Base-by-base conservation (phyloP, 2,797 vertebrate species). In the Oophaga sylvatica region DNA sequence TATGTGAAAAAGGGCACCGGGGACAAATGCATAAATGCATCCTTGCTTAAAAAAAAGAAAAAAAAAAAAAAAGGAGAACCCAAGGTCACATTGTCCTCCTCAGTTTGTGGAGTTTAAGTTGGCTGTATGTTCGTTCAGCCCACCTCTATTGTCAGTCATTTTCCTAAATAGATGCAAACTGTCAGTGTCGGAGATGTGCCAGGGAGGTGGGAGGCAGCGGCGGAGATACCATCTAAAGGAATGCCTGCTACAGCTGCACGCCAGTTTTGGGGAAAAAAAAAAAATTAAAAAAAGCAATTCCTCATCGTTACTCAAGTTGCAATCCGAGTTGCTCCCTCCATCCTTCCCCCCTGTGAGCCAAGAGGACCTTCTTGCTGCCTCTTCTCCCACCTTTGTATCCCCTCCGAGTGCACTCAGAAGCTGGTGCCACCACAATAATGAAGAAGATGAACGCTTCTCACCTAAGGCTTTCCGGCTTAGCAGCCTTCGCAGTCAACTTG, bases 31-130 rank as follows among this genome's bases (percentile, higher is more conserved):
- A 35, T 35, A 35, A 31, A 0, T 53, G 17, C 78, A 62, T 80
- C 57, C 29, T 16, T 22, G 5, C 48, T 59, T 35, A 20, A 31
- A 11, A 35, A 19, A 45, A 59, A 92, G 90, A 88, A 1, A 86
- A 91, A 93, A 91, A 56, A 87, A 92, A 92, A 92, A 92, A 41
- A 41, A 3, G 35, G 3, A 41, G 3, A 41, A 41, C 35, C 93
- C 94, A 95, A 95, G 94, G 94, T 95, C 94, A 95, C 93, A 93
- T 91, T 89, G 90, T n/a, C 88, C 89, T 65, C 60, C 48, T 89
- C 20, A 48, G 20, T 29, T 70, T n/a, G 73, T 41, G 4, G 31
- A 53, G 71, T 65, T 71, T n/a, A 89, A 82, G 80, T 86, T 88
- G 20, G 68, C 3, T 59, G 22, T 57, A 35, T 68, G 60, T 15